Evolutionary conservation across 2,797 vertebrate genomes (phyloP).

Genomic region (Ctenosaura bakeri): DNA sequence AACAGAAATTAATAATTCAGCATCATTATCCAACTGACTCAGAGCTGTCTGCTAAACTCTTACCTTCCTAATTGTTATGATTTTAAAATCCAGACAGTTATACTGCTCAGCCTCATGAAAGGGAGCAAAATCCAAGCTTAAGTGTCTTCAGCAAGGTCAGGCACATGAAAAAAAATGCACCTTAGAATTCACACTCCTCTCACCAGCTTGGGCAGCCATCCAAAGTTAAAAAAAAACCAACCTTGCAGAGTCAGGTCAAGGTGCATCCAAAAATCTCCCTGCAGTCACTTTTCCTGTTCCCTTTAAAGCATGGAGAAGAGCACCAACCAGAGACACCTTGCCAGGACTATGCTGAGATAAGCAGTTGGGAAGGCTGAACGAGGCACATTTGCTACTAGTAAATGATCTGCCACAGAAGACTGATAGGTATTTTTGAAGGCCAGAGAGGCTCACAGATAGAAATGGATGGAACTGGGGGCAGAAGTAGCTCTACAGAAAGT

Average conservation of each 20-base stretch:
- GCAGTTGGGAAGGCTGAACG: conserved; percentile 3
- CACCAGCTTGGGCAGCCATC: not conserved
- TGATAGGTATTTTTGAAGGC: not conserved
- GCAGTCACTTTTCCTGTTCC: not conserved
- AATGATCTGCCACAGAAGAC: not conserved
- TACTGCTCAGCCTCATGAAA: not conserved
- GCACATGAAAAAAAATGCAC: not conserved
- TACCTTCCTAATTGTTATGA: not conserved
- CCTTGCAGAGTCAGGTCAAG: not conserved
- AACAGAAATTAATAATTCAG: too few species aligned
- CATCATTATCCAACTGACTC: too few species aligned
- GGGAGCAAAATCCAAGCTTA: too few species aligned
- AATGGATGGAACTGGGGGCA: not conserved
- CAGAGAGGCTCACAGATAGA: not conserved
- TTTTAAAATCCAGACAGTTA: not conserved
- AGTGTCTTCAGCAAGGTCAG: conserved; percentile 10
- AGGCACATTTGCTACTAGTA: not conserved
- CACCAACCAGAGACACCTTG: not conserved
- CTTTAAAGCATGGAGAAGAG: not conserved
- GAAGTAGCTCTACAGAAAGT: not conserved
- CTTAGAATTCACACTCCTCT: not conserved
- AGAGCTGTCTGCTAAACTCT: too few species aligned
- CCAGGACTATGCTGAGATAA: conserved; percentile 8
- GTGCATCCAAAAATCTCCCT: not conserved
- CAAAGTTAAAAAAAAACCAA: not conserved